phyloP scores from a whole-genome alignment of 2,888 invertebrate genomes.

The Caenorhabditis zanzibari region DNA sequence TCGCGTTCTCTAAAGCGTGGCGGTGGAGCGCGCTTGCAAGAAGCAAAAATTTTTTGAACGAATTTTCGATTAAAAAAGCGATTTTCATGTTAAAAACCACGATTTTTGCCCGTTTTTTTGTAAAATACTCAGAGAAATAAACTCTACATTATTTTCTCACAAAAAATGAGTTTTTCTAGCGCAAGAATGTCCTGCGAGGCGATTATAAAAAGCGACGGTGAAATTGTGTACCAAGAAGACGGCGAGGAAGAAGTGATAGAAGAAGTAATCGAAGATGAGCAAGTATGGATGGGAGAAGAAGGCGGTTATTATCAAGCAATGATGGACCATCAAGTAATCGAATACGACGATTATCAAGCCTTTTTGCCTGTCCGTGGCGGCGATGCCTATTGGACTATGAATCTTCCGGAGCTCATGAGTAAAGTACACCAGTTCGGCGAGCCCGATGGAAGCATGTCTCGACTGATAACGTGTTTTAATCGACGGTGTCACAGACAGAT shows the following conservation, averaged over 20 bases:
- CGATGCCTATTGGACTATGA: constrained; percentile 57
- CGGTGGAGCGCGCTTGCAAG: constrained; percentile 25
- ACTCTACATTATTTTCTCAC: too few species aligned
- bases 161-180: not conserved
- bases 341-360: constrained; percentile 52
- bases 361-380: constrained; percentile 60
- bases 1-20: constrained; percentile 1
- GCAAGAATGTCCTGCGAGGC: constrained; percentile 29
- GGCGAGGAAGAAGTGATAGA: constrained; percentile 46
- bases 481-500: constrained; percentile 70
- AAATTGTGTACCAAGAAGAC: constrained; percentile 21
- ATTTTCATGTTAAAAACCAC: not conserved
- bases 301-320: constrained; percentile 19
- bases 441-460: constrained; percentile 4
- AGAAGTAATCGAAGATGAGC: constrained; percentile 47
- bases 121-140: not conserved
- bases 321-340: constrained; percentile 30
- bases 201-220: constrained; percentile 21
- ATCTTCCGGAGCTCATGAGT: constrained; percentile 65
- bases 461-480: constrained; percentile 68
- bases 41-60: not conserved
- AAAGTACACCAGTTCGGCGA: constrained; percentile 26
- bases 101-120: not conserved
- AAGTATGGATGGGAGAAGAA: constrained; percentile 49
- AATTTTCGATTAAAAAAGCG: not conserved